Evolutionary conservation across 2,113 vertebrate species (phyloP).

Genomic region (Chamaetylas fuelleborni): DNA sequence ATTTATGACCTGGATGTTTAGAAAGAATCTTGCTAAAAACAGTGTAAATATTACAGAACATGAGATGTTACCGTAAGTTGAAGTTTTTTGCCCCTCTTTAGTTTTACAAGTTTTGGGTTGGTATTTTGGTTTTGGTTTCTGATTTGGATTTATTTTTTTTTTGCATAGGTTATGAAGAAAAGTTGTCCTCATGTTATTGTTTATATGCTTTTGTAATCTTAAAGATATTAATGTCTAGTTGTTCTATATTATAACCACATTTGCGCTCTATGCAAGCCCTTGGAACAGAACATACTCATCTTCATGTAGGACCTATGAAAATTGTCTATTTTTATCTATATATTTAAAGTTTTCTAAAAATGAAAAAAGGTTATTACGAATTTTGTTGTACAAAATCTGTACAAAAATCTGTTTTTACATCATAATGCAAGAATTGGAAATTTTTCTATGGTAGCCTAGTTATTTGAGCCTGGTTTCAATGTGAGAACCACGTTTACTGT

Average conservation of each 20-base stretch:
- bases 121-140: constrained; percentile 40
- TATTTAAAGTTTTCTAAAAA: constrained; percentile 91
- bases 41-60: constrained; percentile 79
- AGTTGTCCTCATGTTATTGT: constrained; percentile 78
- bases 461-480: constrained; percentile 85
- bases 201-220: constrained; percentile 80
- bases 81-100: constrained; percentile 67
- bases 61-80: constrained; percentile 74
- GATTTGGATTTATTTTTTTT: constrained; percentile 47
- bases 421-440: constrained; percentile 85
- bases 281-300: constrained; percentile 85
- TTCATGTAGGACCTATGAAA: constrained; percentile 88
- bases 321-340: constrained; percentile 91
- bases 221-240: constrained; percentile 80
- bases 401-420: constrained; percentile 89
- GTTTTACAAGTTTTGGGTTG: constrained; percentile 67
- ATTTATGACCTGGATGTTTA: constrained; percentile 64
- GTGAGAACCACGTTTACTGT: constrained; percentile 84
- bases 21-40: constrained; percentile 75
- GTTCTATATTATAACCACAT: constrained; percentile 84
- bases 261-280: constrained; percentile 86
- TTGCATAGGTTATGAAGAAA: constrained; percentile 72
- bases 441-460: constrained; percentile 86
- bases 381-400: constrained; percentile 88
- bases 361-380: constrained; percentile 87